Evolutionary conservation across 2,888 invertebrate genomes (phyloP), one percentile per base, ranked within the genome.

Genomic region (Sisyra nigra): DNA sequence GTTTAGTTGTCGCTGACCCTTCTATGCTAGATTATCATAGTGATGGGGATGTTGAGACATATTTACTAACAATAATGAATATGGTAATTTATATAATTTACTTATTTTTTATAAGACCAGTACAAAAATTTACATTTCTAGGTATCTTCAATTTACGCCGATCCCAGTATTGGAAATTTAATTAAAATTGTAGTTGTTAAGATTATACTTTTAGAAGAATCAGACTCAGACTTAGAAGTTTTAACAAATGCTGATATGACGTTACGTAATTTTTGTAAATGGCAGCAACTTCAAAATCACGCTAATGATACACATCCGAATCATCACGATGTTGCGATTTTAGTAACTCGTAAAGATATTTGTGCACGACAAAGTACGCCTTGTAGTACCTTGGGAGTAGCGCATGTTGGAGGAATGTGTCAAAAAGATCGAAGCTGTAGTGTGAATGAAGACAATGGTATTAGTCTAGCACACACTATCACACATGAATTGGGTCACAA

Each of bases 401-500:
- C 91, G 29, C 87, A 86, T 64, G 84, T 91, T 50, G 83, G 83
- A 1, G 86, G 88, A 41, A 85, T 91, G 78, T 91, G 91, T 62
- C 82, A 83, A 57, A 76, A 81, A 4, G 75, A 79, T 53, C 73
- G 80, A 50, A 86, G 87, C 56, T 91, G 89, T 59, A 87, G 83
- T 55, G 84, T 92, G 55, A 89, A 87, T 60, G 88, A 91, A 62
- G 91, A 91, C 66, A 84, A 81, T 58, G 91, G 91, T 49, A 80
- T 91, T 50, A 79, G 84, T 58, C 68, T 89, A 44, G 88, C 89
- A 18, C 83, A 87, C 66, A 89, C 89, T 49, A 80, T 91, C 54
- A 82, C 89, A 5, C 91, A 92, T 59, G 91, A 92, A 65, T 66
- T 91, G 57, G 91, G 91, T 46, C 91, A 91, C 67, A 88, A 87